Evolutionary conservation across 2,888 invertebrate species (phyloP), one percentile per base, ranked within the genome.

Genomic region (Trisateles emortualis): DNA sequence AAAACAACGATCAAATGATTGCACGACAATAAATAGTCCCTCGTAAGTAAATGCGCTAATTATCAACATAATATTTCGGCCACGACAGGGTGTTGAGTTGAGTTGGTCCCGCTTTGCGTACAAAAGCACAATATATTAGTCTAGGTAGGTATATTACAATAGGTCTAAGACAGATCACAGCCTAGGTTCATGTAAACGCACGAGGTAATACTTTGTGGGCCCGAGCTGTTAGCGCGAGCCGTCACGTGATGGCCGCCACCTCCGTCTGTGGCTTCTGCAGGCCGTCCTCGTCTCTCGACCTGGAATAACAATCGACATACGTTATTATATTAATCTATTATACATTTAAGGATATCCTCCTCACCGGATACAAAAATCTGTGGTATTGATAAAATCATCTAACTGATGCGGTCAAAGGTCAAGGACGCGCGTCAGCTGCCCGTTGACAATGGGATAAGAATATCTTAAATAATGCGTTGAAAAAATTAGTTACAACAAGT

Each of bases 121-220:
- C 69, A 80, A 78, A 83, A 84, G 83, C 84, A 79, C 81, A 76
- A 79, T 79, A 80, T 62, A 68, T 60, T 62, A 59, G 63, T 55
- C 49, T 62, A 54, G 33, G 17, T 61, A 70, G 26, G 8, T 39
- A 58, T 49, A 56, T 59, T 77, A 83, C 73, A 80, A 77, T 80
- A 86, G 79, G 79, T 83, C 76, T 87, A 84, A 84, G 84, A 87
- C 86, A 89, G 91, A 90, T 93, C 93, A 92, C 93, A 92, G 93
- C 93, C 93, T 85, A 83, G 77, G 85, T 86, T 84, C 72, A 80
- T 73, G 72, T 73, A 76, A 75, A 67, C 68, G 79, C 70, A 67
- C 76, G 77, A 83, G 82, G 83, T 79, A 76, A 70, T 44, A 43
- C 30, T 30, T 44, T 41, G 46, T 40, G 26, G 36, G 47, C 44